These are phyloP conservation scores for Schlechtendalia chinensis DNA, from an alignment of 1,140 invertebrate genomes.

Conservation along the genomic window DNA sequence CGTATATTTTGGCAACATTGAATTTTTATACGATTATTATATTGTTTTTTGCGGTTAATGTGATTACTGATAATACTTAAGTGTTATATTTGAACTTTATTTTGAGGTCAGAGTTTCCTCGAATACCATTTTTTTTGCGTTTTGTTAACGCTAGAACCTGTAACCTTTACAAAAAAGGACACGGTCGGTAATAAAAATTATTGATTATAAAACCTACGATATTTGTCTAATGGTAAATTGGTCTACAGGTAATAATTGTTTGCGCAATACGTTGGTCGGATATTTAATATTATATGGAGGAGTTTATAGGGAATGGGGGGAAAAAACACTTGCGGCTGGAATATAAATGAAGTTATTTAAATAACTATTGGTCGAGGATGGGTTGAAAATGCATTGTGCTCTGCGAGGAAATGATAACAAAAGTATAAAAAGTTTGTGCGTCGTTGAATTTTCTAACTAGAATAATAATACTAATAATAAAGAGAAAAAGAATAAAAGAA, in stretches of 20 bases:
- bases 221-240: constrained; percentile 19
- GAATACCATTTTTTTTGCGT: background rate
- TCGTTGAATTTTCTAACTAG: background rate
- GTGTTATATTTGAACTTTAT: background rate
- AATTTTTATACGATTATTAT: too few relatives aligned
- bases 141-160: background rate
- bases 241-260: constrained; percentile 11
- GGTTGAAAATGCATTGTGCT: background rate
- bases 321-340: background rate
- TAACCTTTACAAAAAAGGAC: constrained; percentile 26
- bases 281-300: constrained; percentile 10
- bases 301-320: too few relatives aligned
- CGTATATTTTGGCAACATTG: too few relatives aligned
- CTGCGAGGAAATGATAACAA: background rate
- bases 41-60: background rate
- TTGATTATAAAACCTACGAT: background rate
- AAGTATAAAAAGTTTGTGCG: background rate
- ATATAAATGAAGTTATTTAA: constrained; percentile 22
- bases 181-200: constrained; percentile 3
- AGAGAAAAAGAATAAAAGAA: too few relatives aligned
- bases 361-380: background rate
- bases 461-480: too few relatives aligned
- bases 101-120: background rate
- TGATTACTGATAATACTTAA: background rate
- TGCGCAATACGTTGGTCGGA: background rate